phyloP scores from a whole-genome alignment of 35 echinoderm and acorn worm genomes.

The Eucidaris tribuloides region DNA sequence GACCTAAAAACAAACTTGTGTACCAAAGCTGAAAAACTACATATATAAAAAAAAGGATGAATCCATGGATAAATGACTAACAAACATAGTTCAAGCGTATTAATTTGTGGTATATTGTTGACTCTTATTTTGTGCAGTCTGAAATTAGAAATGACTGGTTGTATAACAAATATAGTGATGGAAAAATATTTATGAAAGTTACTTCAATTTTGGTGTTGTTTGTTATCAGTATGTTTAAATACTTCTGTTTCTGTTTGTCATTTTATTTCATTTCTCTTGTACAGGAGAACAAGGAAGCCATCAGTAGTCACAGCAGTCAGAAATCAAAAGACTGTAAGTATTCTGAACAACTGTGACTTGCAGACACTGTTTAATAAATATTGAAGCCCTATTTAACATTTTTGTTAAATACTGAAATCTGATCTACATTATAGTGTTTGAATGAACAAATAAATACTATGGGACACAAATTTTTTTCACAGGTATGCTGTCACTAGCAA shows the following conservation, averaged over 20 bases:
- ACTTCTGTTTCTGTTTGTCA: not conserved
- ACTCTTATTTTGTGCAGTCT: not conserved
- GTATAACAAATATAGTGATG: not conserved
- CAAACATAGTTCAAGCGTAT: no score
- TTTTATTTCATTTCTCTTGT: not conserved
- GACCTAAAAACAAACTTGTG: no score
- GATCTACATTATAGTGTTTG: not conserved
- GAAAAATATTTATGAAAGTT: not conserved
- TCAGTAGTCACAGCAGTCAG: constrained; percentile 31
- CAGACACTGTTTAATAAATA: not conserved
- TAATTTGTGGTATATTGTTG: not conserved
- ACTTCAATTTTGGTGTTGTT: not conserved
- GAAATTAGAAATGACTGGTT: not conserved
- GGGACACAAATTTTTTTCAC: not conserved
- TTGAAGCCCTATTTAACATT: not conserved
- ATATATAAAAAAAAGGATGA: no score
- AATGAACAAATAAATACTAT: not conserved
- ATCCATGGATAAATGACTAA: no score
- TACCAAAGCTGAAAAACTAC: no score
- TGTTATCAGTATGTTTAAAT: not conserved
- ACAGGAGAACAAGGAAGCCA: constrained; percentile 37
- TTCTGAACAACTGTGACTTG: not conserved
- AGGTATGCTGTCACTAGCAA: not conserved
- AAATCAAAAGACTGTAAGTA: constrained; percentile 48
- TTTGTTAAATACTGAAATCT: not conserved